Base-by-base conservation (phyloP, 2,113 vertebrate genomes). In the Kryptolebias marmoratus region DNA sequence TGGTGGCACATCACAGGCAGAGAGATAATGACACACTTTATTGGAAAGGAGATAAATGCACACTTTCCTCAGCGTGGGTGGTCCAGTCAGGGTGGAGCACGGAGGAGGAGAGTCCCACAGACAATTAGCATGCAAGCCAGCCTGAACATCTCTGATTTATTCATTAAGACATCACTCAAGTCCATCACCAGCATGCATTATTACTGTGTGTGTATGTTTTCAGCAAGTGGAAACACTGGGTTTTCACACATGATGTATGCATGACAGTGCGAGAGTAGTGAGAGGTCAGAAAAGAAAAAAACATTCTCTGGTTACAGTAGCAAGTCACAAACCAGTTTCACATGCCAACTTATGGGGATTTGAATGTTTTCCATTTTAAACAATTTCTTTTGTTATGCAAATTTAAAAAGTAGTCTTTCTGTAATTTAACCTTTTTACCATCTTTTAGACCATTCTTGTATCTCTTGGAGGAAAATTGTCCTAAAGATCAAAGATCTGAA, bases 11-110 rank as follows among this genome's bases (percentile, higher is more conserved):
- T 90, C 79, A 87, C 71, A 85, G 77, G 68, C 73, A 42, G 82
- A 61, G 64, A 87, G 83, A 90, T 90, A 91, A 92, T 92, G 80
- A 91, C 84, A 92, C 49, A 83, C 74, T 88, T 88, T 86, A 88
- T 85, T 91, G 85, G 87, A 88, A 88, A 62, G 42, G 75, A 90
- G 83, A 87, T 73, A 44, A 88, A 84, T 88, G 71, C 72, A 75
- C 75, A 68, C 74, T 81, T 76, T 83, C 71, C 82, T 83, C 85
- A 75, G 76, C n/a, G 67, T 91, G 92, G 92, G 92, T 92, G 92
- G 92, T 92, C 91, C 56, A 6, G 75, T 79, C 64, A 47, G 85
- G 58, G 77, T 67, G 42, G 14, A 60, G 71, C 74, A 70, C n/a
- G 7, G 36, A 22, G 64, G 60, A 71, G 85, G 82, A 57, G 68